A percentile compares a stretch with the other conserved stretches of the same genome.
phyloP scores from a whole-genome alignment of 2,888 invertebrate genomes.

The Argynnis bischoffii region DNA sequence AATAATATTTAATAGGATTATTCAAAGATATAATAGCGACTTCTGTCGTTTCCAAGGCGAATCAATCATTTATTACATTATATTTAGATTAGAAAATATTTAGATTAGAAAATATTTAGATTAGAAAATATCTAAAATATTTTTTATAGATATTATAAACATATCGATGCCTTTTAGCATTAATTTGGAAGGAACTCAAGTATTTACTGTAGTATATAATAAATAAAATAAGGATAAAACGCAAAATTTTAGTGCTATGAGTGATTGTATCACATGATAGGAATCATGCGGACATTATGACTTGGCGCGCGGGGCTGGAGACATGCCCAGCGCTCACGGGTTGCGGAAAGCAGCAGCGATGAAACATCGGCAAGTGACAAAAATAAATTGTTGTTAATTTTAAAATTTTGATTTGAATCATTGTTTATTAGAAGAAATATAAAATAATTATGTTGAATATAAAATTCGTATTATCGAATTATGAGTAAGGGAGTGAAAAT shows the following conservation, averaged over 20 bases:
- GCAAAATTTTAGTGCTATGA: slow-evolving; percentile 47
- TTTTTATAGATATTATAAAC: too few relatives aligned
- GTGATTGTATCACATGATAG: slow-evolving; percentile 39
- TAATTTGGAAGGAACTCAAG: background rate
- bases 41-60: too few relatives aligned
- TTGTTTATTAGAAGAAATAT: too few relatives aligned
- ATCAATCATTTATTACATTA: too few relatives aligned
- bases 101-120: too few relatives aligned
- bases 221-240: slow-evolving; percentile 9
- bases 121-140: too few relatives aligned
- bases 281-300: slow-evolving; percentile 50
- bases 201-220: slow-evolving; percentile 3
- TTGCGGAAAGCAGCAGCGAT: slow-evolving; percentile 14
- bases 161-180: background rate
- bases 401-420: too few relatives aligned
- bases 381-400: slow-evolving; percentile 7
- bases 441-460: too few relatives aligned
- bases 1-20: too few relatives aligned
- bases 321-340: slow-evolving; percentile 49
- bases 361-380: slow-evolving; percentile 4
- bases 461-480: too few relatives aligned
- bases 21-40: too few relatives aligned
- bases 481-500: background rate
- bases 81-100: too few relatives aligned
- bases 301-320: slow-evolving; percentile 55